Conservation (phyloP, 2,797 vertebrate species). For the Melanotaenia trifasciata region DNA sequence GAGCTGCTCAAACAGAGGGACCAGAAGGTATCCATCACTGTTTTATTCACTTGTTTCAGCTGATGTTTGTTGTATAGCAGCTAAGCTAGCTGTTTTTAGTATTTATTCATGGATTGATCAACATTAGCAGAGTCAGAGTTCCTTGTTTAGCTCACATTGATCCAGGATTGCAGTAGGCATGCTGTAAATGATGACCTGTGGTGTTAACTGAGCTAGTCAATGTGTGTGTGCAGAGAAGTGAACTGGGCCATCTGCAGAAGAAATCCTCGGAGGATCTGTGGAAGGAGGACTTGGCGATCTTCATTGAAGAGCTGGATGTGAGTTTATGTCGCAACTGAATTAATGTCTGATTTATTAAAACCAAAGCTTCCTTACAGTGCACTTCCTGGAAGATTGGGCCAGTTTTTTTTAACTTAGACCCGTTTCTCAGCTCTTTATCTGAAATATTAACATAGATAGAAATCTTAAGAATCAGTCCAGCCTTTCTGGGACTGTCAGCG, state of each 20-base stretch:
- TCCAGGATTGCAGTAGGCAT: not conserved
- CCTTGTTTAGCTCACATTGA: not conserved
- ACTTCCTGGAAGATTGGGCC: not conserved
- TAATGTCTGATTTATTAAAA: not conserved
- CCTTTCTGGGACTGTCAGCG: too few relatives aligned
- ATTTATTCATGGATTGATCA: too few relatives aligned
- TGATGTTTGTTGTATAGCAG: too few relatives aligned
- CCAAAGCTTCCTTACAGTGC: not conserved
- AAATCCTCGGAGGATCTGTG: slow-evolving; percentile 93
- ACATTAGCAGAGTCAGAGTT: not conserved
- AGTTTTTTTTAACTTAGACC: not conserved
- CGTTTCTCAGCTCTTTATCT: not conserved
- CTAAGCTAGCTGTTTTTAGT: not conserved
- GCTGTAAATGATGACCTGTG: not conserved
- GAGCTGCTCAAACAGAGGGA: slow-evolving; percentile 96
- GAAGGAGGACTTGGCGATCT: slow-evolving; percentile 95
- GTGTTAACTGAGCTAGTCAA: slow-evolving; percentile 6
- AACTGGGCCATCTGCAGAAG: slow-evolving; percentile 90
- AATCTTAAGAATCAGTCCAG: not conserved
- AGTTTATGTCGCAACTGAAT: slow-evolving; percentile 50
- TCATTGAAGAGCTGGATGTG: slow-evolving; percentile 95
- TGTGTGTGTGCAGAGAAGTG: slow-evolving; percentile 84
- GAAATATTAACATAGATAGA: not conserved
- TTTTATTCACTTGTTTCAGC: too few relatives aligned
- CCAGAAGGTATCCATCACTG: slow-evolving; percentile 84